A percentile compares a stretch with the other conserved stretches of the same genome.
Evolutionary conservation across 2,113 vertebrate species (phyloP).

Genomic region (Stomatorhinus ivindoensis): DNA sequence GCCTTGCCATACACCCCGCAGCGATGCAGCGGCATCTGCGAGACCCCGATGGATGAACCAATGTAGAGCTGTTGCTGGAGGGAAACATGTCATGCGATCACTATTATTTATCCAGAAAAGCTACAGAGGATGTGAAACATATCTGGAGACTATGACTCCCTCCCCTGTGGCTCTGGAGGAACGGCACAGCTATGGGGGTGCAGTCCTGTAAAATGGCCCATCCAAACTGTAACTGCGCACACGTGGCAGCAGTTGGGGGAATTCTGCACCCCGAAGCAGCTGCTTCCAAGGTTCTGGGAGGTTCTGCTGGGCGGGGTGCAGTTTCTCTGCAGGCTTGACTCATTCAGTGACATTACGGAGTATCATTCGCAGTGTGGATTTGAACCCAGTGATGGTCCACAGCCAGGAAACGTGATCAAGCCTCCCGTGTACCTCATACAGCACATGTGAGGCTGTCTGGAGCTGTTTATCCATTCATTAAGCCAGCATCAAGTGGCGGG

Average conservation of each 20-base stretch:
- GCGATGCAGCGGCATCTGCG: conserved; percentile 89
- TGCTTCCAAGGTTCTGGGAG: not conserved
- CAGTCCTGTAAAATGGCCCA: not conserved
- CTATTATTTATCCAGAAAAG: not conserved
- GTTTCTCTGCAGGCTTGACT: not conserved
- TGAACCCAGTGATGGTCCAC: not conserved
- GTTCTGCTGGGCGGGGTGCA: not conserved
- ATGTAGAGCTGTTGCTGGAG: conserved; percentile 91
- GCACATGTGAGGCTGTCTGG: not conserved
- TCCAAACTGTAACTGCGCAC: not conserved
- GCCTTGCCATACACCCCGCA: conserved; percentile 93
- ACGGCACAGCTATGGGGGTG: not conserved
- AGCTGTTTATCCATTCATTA: not conserved
- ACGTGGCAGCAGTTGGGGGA: not conserved
- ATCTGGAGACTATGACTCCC: not conserved
- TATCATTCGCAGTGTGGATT: not conserved
- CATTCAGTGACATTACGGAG: not conserved
- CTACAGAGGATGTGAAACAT: not conserved
- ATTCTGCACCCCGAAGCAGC: not conserved
- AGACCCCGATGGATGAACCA: conserved; percentile 79
- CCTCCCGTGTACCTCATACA: not conserved
- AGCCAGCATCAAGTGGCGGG: not conserved
- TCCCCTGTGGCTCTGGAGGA: not conserved
- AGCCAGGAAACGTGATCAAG: not conserved
- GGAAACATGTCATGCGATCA: conserved; percentile 17